phyloP scores from a whole-genome alignment of 2,888 invertebrate species.

The Thyatira batis region DNA sequence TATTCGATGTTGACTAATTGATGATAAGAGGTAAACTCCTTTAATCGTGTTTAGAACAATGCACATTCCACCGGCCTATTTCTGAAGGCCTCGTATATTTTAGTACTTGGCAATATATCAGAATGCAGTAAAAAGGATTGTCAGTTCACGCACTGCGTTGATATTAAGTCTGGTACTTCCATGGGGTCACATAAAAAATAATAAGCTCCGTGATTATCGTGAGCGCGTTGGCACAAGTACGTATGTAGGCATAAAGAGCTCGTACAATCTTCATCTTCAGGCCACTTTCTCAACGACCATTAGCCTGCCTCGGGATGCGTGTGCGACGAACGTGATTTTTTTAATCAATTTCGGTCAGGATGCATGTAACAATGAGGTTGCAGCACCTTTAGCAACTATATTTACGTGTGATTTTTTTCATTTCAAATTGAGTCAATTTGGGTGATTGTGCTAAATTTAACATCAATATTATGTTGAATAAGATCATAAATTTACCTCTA shows the following conservation, averaged over 20 bases:
- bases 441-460: too few relatives aligned
- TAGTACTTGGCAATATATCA: too few relatives aligned
- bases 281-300: slow-evolving; percentile 61
- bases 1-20: slow-evolving; percentile 7
- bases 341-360: slow-evolving; percentile 27
- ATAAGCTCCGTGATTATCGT: slow-evolving; percentile 71
- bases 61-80: background rate
- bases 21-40: slow-evolving; percentile 16
- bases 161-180: slow-evolving; percentile 36
- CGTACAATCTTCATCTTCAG: slow-evolving; percentile 61
- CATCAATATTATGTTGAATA: too few relatives aligned
- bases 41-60: background rate
- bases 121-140: slow-evolving; percentile 4
- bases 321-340: slow-evolving; percentile 47
- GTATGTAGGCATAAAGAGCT: slow-evolving; percentile 37
- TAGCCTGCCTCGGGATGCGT: slow-evolving; percentile 36
- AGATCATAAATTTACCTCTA: too few relatives aligned
- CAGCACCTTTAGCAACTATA: background rate
- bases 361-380: background rate
- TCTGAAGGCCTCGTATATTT: background rate
- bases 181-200: slow-evolving; percentile 76
- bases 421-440: background rate
- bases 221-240: slow-evolving; percentile 38
- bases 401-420: background rate
- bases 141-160: slow-evolving; percentile 25